Conservation (phyloP, 1,140 invertebrate species). For the Drosophila tsacasi region DNA sequence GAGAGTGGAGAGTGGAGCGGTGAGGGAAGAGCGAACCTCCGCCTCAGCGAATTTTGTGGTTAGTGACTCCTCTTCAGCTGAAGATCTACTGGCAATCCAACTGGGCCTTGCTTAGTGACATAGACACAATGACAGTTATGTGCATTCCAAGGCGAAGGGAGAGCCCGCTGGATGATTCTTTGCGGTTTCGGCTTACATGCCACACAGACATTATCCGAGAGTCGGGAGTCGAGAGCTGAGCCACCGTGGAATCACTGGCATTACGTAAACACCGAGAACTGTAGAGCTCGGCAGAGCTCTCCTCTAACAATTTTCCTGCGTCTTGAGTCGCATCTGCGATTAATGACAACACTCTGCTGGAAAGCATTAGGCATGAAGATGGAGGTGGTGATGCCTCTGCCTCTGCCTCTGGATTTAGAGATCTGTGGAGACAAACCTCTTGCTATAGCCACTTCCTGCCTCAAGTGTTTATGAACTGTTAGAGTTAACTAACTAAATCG, state of each 20-base stretch:
- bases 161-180: constrained; percentile 21
- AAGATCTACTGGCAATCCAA: background rate
- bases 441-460: constrained; percentile 11
- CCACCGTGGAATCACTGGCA: constrained; percentile 37
- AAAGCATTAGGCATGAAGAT: constrained; percentile 63
- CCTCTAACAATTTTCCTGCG: constrained; percentile 69
- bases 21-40: too few species aligned
- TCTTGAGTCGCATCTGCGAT: constrained; percentile 71
- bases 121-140: constrained; percentile 73
- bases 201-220: constrained; percentile 42
- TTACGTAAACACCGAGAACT: constrained; percentile 44
- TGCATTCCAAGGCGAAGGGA: constrained; percentile 48
- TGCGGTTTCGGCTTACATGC: constrained; percentile 60
- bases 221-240: background rate
- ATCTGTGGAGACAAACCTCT: constrained; percentile 3
- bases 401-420: constrained; percentile 1
- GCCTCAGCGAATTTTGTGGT: constrained; percentile 38
- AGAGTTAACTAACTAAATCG: constrained; percentile 83
- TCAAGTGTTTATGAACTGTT: constrained; percentile 78
- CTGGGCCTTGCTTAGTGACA: constrained; percentile 53
- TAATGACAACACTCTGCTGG: constrained; percentile 46
- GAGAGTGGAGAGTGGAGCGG: background rate
- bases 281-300: constrained; percentile 3
- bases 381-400: constrained; percentile 7
- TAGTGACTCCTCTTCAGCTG: constrained; percentile 12